Evolutionary conservation across 2,113 vertebrate species (phyloP).

Genomic region (Anser cygnoides): DNA sequence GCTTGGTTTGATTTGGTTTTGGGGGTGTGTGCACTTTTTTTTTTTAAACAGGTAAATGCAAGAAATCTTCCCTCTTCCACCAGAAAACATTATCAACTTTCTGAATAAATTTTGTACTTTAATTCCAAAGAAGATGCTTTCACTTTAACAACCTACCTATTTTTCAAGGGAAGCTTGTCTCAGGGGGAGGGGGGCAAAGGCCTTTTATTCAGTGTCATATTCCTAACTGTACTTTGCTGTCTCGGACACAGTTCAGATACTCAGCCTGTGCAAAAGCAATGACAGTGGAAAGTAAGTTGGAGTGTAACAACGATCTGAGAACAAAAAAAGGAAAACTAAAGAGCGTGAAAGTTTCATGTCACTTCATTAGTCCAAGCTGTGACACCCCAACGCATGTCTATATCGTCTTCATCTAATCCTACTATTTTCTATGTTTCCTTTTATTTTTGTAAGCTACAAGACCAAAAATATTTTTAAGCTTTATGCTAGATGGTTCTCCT

Average conservation of each 20-base stretch:
- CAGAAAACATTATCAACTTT: not conserved
- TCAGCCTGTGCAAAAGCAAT: not conserved
- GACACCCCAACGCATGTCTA: not conserved
- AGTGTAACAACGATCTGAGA: not conserved
- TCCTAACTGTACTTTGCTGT: not conserved
- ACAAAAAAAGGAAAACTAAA: not conserved
- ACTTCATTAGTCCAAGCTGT: not conserved
- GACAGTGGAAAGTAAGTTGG: not conserved
- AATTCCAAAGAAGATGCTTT: too few species aligned
- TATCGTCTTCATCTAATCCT: not conserved
- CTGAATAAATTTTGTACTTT: too few species aligned
- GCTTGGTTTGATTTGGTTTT: not conserved
- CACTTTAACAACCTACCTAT: too few species aligned
- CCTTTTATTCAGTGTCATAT: not conserved
- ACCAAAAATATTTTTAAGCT: not conserved
- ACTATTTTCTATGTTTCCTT: not conserved
- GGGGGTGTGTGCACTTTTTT: too few species aligned
- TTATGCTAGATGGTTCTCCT: not conserved
- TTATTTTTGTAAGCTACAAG: not conserved
- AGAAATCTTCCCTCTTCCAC: not conserved
- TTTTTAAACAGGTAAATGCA: not conserved
- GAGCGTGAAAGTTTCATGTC: not conserved
- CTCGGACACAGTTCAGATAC: not conserved
- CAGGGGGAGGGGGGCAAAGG: not conserved
- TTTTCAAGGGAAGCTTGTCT: too few species aligned